Evolutionary conservation across 1,140 invertebrate genomes (phyloP).

Genomic region (Neodiprion lecontei): DNA sequence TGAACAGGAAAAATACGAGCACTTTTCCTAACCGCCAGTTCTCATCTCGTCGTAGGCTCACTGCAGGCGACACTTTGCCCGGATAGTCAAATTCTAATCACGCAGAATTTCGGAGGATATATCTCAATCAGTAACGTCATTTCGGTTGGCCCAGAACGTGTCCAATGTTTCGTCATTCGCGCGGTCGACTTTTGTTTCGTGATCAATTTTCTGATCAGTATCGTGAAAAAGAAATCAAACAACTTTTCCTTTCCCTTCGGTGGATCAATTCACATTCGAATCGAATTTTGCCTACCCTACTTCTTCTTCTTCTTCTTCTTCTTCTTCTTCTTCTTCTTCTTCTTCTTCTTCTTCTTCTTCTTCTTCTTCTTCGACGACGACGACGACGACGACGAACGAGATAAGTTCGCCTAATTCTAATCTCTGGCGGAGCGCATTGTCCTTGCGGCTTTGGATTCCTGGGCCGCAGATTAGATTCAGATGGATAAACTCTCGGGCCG

Average conservation of each 20-base stretch:
- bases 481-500: slow-evolving; percentile 60
- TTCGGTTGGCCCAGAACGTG: too few relatives aligned
- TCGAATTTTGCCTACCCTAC: slow-evolving; percentile 23
- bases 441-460: background rate
- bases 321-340: slow-evolving; percentile 15
- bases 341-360: too few relatives aligned
- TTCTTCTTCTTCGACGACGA: too few relatives aligned
- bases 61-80: too few relatives aligned
- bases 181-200: too few relatives aligned
- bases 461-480: background rate
- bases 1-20: background rate
- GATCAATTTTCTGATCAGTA: too few relatives aligned
- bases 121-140: too few relatives aligned
- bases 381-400: background rate
- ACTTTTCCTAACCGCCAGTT: background rate
- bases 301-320: slow-evolving; percentile 25
- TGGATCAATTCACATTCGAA: background rate
- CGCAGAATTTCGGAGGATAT: too few relatives aligned
- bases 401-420: background rate
- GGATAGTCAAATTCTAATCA: too few relatives aligned
- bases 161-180: too few relatives aligned
- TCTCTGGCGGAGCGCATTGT: background rate
- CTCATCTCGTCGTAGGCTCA: background rate
- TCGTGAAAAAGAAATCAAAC: background rate
- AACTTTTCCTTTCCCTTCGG: background rate